A percentile compares a stretch with the other conserved stretches of the same genome.
Conservation (phyloP, 2,797 vertebrate genomes). For the Percopsis omiscomaycus region DNA sequence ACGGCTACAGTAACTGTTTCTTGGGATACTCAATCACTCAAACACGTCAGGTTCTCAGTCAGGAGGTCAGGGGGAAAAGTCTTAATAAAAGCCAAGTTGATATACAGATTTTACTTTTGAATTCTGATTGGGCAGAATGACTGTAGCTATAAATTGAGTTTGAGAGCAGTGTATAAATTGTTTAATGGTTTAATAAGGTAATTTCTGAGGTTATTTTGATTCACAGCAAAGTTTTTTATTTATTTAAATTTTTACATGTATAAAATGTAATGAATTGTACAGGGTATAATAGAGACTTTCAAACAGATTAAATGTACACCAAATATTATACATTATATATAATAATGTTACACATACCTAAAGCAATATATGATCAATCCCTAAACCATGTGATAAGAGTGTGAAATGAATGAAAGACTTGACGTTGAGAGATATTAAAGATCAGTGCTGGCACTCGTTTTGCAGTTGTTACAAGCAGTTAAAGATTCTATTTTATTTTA, state of each 20-base stretch:
- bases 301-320: slow-evolving; percentile 15
- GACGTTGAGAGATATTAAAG: neutral
- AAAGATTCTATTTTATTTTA: slow-evolving; percentile 6
- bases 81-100: slow-evolving; percentile 33
- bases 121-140: slow-evolving; percentile 32
- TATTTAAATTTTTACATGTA: slow-evolving; percentile 55
- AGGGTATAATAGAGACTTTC: slow-evolving; percentile 1
- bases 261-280: slow-evolving; percentile 14
- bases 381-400: neutral
- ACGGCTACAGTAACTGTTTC: slow-evolving; percentile 46
- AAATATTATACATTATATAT: neutral
- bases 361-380: slow-evolving; percentile 6
- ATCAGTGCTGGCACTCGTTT: neutral
- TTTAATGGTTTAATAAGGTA: no score
- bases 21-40: slow-evolving; percentile 28
- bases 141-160: slow-evolving; percentile 33
- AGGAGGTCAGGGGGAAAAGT: slow-evolving; percentile 19
- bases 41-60: slow-evolving; percentile 25
- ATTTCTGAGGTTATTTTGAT: slow-evolving; percentile 7
- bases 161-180: neutral
- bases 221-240: slow-evolving; percentile 35
- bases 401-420: neutral
- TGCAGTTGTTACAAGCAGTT: neutral
- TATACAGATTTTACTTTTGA: slow-evolving; percentile 28
- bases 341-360: neutral